Conservation (phyloP, 2,113 vertebrate species). For the Tragelaphus strepsiceros region DNA sequence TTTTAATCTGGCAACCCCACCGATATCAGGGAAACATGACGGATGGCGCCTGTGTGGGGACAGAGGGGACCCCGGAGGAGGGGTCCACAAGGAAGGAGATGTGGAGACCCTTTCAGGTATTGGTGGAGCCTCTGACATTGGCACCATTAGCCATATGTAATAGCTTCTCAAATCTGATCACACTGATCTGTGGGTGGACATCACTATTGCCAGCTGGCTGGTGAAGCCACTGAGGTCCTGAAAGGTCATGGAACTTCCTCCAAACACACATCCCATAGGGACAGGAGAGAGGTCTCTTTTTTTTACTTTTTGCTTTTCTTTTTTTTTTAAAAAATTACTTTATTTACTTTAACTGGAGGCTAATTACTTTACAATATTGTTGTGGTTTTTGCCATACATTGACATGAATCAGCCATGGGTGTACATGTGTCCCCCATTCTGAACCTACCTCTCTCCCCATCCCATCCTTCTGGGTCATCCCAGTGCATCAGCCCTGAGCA, state of each 20-base stretch:
- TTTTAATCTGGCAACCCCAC: background rate
- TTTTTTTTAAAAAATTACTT: background rate
- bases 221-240: background rate
- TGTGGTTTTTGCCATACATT: background rate
- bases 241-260: background rate
- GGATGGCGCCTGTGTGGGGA: background rate
- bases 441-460: background rate
- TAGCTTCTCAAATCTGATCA: background rate
- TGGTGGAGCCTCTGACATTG: background rate
- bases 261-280: background rate
- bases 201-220: background rate
- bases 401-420: background rate
- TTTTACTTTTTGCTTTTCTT: background rate
- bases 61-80: background rate
- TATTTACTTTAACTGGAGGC: background rate
- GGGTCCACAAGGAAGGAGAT: background rate
- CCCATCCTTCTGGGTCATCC: background rate
- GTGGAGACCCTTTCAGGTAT: rapidly evolving
- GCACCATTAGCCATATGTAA: rapidly evolving
- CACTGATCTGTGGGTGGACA: rapidly evolving
- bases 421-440: background rate
- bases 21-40: rapidly evolving
- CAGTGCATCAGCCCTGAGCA: background rate
- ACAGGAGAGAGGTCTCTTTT: background rate
- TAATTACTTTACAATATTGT: background rate